phyloP scores from a whole-genome alignment of 2,888 invertebrate species.

The Halictus quadricinctus region DNA sequence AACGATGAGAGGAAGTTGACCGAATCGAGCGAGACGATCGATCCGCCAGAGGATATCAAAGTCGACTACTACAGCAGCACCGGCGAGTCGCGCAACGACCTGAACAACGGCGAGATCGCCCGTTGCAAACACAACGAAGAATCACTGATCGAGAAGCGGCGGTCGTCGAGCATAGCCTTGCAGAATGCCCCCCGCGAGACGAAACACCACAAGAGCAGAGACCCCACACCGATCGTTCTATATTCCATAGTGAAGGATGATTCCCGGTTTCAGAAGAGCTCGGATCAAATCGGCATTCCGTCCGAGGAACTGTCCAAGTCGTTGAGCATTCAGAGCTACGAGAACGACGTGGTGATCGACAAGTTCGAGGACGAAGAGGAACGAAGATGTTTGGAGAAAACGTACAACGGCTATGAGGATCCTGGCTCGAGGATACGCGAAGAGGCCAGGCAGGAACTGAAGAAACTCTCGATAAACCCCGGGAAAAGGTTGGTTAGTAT shows the following conservation, averaged over 20 bases:
- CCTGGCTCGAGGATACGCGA: conserved; percentile 69
- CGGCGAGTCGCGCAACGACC: conserved; percentile 1
- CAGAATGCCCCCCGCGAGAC: conserved; percentile 24
- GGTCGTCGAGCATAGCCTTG: neutral
- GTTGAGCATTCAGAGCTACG: conserved; percentile 54
- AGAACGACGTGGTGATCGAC: conserved; percentile 58
- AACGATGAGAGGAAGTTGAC: conserved; percentile 70
- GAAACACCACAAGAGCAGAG: neutral
- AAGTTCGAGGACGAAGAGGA: conserved; percentile 48
- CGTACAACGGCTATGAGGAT: conserved; percentile 47
- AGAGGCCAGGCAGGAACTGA: conserved; percentile 73
- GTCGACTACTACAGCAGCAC: neutral
- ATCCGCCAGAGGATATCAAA: neutral
- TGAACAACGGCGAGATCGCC: conserved; percentile 45
- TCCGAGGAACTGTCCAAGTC: conserved; percentile 30
- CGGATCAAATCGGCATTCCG: conserved; percentile 46
- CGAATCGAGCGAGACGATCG: conserved; percentile 37
- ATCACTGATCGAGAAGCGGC: conserved; percentile 23
- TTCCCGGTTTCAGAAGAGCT: conserved; percentile 26
- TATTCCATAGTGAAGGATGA: conserved; percentile 35
- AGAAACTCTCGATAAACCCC: conserved; percentile 60
- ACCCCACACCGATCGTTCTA: conserved; percentile 12
- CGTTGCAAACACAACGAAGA: conserved; percentile 32
- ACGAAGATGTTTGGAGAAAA: conserved; percentile 39
- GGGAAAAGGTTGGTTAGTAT: conserved; percentile 69